Conservation (phyloP, 1,140 invertebrate species). For the Lordiphosa mommai region DNA sequence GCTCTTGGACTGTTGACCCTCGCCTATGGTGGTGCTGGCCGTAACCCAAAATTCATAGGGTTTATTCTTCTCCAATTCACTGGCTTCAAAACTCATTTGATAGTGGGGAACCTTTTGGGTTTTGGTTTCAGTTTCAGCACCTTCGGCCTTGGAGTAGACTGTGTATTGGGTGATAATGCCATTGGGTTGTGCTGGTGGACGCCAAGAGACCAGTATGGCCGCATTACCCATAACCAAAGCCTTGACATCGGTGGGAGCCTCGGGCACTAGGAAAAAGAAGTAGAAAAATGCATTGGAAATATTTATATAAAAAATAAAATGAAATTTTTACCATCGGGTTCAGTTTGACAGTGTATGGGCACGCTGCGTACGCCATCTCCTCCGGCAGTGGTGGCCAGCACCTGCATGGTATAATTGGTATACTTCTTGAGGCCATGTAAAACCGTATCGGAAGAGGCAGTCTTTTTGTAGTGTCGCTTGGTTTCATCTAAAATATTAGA, state of each 20-base stretch:
- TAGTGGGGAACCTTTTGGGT: constrained; percentile 84
- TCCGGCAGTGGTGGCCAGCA: constrained; percentile 95
- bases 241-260: constrained; percentile 94
- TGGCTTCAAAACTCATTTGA: constrained; percentile 90
- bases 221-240: constrained; percentile 94
- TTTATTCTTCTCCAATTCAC: constrained; percentile 88
- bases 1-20: constrained; percentile 92
- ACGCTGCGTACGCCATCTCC: constrained; percentile 96
- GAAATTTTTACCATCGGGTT: constrained; percentile 91
- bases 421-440: constrained; percentile 95
- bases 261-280: constrained; percentile 95
- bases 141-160: constrained; percentile 91
- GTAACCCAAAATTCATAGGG: constrained; percentile 97
- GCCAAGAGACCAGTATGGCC: constrained; percentile 96
- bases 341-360: constrained; percentile 95
- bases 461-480: constrained; percentile 94
- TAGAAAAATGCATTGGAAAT: no score
- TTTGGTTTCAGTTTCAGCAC: constrained; percentile 84
- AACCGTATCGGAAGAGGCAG: constrained; percentile 94
- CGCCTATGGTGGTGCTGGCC: constrained; percentile 94
- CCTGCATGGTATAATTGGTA: constrained; percentile 98
- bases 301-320: no score
- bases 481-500: constrained; percentile 93
- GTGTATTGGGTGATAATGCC: constrained; percentile 96
- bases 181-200: constrained; percentile 93